These are phyloP conservation scores for Colletes gigas DNA, from an alignment of 1,140 invertebrate species.

Conservation along the genomic window DNA sequence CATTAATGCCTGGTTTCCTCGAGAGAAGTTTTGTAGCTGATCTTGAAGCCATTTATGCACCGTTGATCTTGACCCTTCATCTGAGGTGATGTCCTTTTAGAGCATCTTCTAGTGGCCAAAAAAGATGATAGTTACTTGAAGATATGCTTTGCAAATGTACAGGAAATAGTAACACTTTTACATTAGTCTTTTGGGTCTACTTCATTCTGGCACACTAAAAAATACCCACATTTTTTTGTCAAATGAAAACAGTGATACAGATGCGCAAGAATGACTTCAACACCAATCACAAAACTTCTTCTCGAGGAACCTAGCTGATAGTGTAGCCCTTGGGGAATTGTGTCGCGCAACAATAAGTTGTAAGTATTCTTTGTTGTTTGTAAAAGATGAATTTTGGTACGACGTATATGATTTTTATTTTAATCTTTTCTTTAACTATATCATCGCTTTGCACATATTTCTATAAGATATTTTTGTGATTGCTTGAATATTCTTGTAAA, in stretches of 20 bases:
- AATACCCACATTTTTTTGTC: constrained; percentile 5
- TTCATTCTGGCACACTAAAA: constrained; percentile 22
- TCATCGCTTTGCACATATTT: neutral
- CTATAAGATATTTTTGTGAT: constrained; percentile 40
- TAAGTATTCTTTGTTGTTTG: neutral
- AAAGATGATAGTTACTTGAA: constrained; percentile 48
- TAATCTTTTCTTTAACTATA: neutral
- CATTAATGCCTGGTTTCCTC: constrained; percentile 39
- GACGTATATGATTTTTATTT: neutral
- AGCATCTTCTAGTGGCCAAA: constrained; percentile 45
- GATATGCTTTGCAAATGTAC: constrained; percentile 19
- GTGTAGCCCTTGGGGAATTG: neutral
- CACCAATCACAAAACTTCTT: constrained; percentile 51
- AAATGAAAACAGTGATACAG: constrained; percentile 30
- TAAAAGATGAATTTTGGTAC: constrained; percentile 11
- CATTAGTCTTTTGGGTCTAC: constrained; percentile 15
- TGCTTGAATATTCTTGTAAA: constrained; percentile 46
- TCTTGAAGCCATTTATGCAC: constrained; percentile 45
- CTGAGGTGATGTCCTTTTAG: constrained; percentile 37
- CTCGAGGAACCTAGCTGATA: constrained; percentile 15
- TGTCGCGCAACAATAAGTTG: neutral
- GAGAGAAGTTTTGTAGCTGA: constrained; percentile 51
- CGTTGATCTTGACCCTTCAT: constrained; percentile 42
- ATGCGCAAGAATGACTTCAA: constrained; percentile 48
- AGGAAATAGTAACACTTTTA: constrained; percentile 28